Evolutionary conservation across 2,797 vertebrate genomes (phyloP), one percentile per base, ranked within the genome.

Genomic region (Sorex maritimensis): DNA sequence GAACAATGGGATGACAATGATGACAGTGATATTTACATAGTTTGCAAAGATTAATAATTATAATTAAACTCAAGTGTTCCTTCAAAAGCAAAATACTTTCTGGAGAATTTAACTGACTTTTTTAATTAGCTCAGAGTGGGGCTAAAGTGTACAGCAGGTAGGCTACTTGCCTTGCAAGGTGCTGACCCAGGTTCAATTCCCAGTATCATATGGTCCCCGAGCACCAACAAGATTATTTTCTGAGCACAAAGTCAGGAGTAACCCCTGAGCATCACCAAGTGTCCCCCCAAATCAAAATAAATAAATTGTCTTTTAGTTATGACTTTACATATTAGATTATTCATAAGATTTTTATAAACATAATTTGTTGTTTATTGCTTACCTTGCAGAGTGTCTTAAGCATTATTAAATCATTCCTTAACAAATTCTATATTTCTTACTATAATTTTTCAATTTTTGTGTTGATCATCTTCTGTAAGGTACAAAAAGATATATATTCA

Each of bases 361-460:
- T 85, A 72, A 73, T 24, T 30, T 61, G 44, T 49, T 63, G 49
- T 72, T 78, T 10, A 44, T 65, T 65, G 49, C 26, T 61, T 63
- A 67, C 12, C 5, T 44, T 73, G 4, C 46, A 49, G 74, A 28
- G 5, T 84, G 17, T 74, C 41, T 79, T 61, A 21, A 6, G 7
- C 9, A 34, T 7, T 71, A 11, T n/a, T 93, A 38, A 88, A 69
- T 92, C n/a, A 73, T 92, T 93, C 72, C 24, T 88, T 91, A 86
- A 74, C 2, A 58, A 55, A 23, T 6, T 1, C 38, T 72, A 0
- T 38, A 83, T 86, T 74, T 93, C 3, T 46, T 65, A 23, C 7
- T 52, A 17, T n/a, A 17, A 30, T 44, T 92, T 68, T 19, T 77
- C 63, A 49, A n/a, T 14, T 58, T 71, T 82, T 86, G 63, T 12